Base-by-base conservation (phyloP, 2,113 vertebrate species). In the Mola mola region DNA sequence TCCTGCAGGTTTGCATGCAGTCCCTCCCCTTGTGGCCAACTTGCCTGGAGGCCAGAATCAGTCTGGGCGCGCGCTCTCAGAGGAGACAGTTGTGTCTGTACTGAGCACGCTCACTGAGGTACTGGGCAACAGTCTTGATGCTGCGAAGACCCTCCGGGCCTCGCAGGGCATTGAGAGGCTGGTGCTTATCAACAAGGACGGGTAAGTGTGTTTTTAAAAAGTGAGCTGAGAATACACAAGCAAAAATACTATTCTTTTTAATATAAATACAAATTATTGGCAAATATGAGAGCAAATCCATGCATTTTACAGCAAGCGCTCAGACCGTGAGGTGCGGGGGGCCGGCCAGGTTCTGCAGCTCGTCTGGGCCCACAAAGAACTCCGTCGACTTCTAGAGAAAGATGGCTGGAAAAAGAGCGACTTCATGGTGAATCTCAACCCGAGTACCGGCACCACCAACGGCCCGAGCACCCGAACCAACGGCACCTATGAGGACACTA, bases 391-490 rank as follows among this genome's bases (percentile, higher is more conserved):
- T 3, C 91, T 99, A 1, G 96, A 98, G 72, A 99, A 98, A 66
- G 97, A 99, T 20, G 97, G 97, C 29, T 99, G 96, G 96, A 99
- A 99, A 86, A 99, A 98, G 71, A 92, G 93, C 0, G 97, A 98
- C 84, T 99, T 99, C 85, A 93, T 94, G 93, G 94, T 97, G 34
- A 76, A 79, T 63, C 58, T 94, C 47, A 94, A 92, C 82, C 83
- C 93, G 26, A 89, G 67, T 51, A 91, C 19, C 53, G 10, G 8
- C 52, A 70, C 87, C n/a, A 88, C 92, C 8, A 90, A 90, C 1
- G 89, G 89, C 10, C 86, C 84, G 0, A 84, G 63, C 60, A 82
- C 63, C 62, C 89, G 94, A 63, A 90, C 78, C 58, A 96, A 96
- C 34, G 94, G 94, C 37, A 92, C 92, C 61, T 95, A 95, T 11